Evolutionary conservation across 2,113 vertebrate species (phyloP), one percentile per base, ranked within the genome.

Genomic region (Pavo muticus): DNA sequence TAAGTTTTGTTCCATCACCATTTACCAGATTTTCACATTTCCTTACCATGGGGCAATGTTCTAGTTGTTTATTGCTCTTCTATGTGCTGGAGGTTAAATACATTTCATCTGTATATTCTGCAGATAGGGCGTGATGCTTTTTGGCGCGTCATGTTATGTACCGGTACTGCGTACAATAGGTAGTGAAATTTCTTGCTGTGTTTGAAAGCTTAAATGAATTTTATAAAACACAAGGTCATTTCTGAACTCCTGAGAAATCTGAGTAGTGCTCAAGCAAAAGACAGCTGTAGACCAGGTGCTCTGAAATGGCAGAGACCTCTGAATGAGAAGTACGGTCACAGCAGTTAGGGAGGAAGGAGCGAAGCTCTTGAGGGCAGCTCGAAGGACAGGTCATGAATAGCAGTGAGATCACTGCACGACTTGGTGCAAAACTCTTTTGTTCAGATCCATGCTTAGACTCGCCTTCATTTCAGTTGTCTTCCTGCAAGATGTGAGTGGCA

Each of bases 221-320:
- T 35, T 85, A 32, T 89, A 82, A 82, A 87, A 87, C 11, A n/a
- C 44, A 72, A 79, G 78, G 81, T 85, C 5, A 85, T 85, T 92
- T 96, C 90, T 93, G 84, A 95, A 83, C 74, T 90, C 78, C 63
- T 71, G 87, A 61, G 93, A 91, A 96, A 91, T 48, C 42, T 76
- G 64, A 95, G 67, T 45, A 75, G n/a, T 70, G 71, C 70, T 47
- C 60, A 52, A 91, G 90, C 67, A 85, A 61, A 89, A 90, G 63
- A 82, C 90, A 95, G 67, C 37, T 44, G 32, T 57, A 69, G 70
- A 87, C 11, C 27, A 88, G 65, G 29, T 87, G 80, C 90, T 52
- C 50, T 81, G 88, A 88, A 88, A 72, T 72, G 73, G 57, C 54
- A 91, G 84, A 96, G 67, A 87, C 39, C 78, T 87, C 32, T 52